phyloP scores from a whole-genome alignment of 2,113 vertebrate genomes.

The Dendrocopos noguchii region DNA sequence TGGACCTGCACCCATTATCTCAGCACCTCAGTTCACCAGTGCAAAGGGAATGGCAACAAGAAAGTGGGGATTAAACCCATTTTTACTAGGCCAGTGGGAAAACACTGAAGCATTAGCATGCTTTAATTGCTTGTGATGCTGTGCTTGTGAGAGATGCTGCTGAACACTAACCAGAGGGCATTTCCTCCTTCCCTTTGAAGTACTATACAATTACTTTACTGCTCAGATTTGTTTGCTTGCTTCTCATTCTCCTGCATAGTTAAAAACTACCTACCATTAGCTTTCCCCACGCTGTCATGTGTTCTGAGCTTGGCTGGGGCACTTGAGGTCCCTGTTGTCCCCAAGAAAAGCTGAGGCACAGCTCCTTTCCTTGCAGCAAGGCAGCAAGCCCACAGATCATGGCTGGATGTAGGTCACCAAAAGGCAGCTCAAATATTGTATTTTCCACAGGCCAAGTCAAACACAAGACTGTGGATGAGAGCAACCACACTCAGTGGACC shows the following conservation, averaged over 20 bases:
- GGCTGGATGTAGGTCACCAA: background rate
- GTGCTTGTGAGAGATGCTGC: background rate
- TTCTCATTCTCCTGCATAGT: background rate
- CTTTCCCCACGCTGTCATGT: background rate
- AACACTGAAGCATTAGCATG: background rate
- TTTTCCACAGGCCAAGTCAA: background rate
- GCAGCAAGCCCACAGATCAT: fast-evolving
- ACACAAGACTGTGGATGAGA: fast-evolving
- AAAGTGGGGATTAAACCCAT: background rate
- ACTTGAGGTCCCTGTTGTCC: background rate
- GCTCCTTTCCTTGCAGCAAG: background rate
- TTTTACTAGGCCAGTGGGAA: background rate
- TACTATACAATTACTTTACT: background rate
- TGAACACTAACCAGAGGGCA: background rate
- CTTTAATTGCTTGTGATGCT: constrained; percentile 13
- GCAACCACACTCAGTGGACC: fast-evolving
- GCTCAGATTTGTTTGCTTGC: background rate
- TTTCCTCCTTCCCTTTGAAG: background rate
- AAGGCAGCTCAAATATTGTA: background rate
- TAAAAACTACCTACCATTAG: fast-evolving
- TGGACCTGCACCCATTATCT: background rate
- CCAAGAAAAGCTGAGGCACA: background rate
- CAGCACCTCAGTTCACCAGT: background rate
- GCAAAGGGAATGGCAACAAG: background rate
- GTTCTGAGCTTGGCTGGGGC: background rate